Percentiles rank a stretch among this genome's conserved stretches.
Conservation (phyloP, 1,140 invertebrate genomes). For the Trichonephila inaurata region DNA sequence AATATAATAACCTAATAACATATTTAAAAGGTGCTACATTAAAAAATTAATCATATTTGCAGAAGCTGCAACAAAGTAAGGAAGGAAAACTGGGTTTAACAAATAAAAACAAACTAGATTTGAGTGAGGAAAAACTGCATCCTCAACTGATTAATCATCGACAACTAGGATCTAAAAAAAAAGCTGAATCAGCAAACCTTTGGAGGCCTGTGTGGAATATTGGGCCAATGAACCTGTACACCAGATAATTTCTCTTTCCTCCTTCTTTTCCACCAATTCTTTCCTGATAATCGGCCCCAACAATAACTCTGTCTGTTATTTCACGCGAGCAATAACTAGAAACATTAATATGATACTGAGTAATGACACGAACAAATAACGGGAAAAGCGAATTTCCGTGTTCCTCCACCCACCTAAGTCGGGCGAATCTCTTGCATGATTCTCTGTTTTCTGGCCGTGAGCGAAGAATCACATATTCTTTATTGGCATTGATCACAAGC, state of each 20-base stretch:
- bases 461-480: neutral
- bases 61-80: neutral
- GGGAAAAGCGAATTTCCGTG: conserved; percentile 71
- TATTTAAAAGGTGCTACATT: no score
- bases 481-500: neutral
- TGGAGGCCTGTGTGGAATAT: conserved; percentile 24
- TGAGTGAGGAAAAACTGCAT: neutral
- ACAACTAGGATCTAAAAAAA: neutral
- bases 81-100: neutral
- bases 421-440: conserved; percentile 7
- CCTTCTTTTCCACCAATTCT: conserved; percentile 20
- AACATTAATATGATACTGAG: conserved; percentile 62
- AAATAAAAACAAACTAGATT: neutral
- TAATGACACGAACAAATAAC: conserved; percentile 59
- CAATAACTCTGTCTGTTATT: conserved; percentile 55
- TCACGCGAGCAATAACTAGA: conserved; percentile 49
- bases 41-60: no score
- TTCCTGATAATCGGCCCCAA: conserved; percentile 48
- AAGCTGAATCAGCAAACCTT: conserved; percentile 54
- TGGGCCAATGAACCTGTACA: conserved; percentile 60
- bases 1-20: no score
- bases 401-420: conserved; percentile 35
- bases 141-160: conserved; percentile 10
- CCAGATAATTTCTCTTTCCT: conserved; percentile 40
- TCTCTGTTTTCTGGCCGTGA: neutral